phyloP scores from a whole-genome alignment of 1,140 invertebrate species.

The Hydropsyche tenuis region DNA sequence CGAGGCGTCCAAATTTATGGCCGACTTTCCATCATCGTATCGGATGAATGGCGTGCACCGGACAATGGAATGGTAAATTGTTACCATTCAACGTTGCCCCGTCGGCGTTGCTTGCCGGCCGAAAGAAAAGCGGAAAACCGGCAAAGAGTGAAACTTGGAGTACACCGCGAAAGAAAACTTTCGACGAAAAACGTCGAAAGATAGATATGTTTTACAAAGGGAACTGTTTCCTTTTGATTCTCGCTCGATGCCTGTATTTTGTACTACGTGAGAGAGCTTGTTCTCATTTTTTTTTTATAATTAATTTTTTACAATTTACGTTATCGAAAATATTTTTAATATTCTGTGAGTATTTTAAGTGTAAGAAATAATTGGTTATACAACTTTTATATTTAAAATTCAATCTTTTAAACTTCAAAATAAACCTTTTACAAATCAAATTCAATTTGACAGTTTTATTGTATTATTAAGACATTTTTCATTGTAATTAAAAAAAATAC shows the following conservation, averaged over 20 bases:
- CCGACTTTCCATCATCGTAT: constrained; percentile 10
- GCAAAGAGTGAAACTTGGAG: too few relatives aligned
- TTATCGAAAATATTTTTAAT: not conserved
- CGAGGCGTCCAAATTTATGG: not conserved
- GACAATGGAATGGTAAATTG: constrained; percentile 34
- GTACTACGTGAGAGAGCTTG: too few relatives aligned
- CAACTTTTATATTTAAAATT: not conserved
- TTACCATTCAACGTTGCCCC: constrained; percentile 12
- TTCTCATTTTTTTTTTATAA: too few relatives aligned
- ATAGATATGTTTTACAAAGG: constrained; percentile 24
- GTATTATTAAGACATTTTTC: too few relatives aligned
- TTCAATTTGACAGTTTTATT: too few relatives aligned
- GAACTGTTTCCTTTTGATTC: constrained; percentile 24
- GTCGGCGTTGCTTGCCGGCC: not conserved
- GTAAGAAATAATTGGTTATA: not conserved
- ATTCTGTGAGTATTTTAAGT: not conserved
- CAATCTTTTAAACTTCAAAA: too few relatives aligned
- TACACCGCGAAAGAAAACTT: constrained; percentile 20
- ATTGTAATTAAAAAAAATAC: too few relatives aligned
- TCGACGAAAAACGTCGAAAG: not conserved
- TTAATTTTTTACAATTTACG: not conserved
- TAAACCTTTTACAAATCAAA: too few relatives aligned
- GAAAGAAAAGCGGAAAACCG: constrained; percentile 8
- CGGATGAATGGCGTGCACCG: constrained; percentile 18
- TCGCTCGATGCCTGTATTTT: not conserved